Percentiles rank a stretch among this genome's conserved stretches.
Conservation (phyloP, 2,113 vertebrate genomes). For the Hiodon alosoides region DNA sequence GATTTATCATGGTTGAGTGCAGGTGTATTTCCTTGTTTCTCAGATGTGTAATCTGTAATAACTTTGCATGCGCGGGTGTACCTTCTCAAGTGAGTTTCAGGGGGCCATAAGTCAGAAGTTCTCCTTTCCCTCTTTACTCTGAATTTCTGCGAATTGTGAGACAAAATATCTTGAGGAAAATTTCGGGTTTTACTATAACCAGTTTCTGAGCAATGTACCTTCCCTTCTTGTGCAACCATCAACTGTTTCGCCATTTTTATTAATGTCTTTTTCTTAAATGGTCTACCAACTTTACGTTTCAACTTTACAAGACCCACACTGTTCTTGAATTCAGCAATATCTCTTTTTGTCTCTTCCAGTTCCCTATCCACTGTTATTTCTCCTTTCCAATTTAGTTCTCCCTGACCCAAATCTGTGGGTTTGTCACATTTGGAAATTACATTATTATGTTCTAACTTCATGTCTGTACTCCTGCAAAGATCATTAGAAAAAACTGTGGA, state of each 20-base stretch:
- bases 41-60: not conserved
- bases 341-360: not conserved
- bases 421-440: not conserved
- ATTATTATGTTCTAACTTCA: not conserved
- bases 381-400: not conserved
- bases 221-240: conserved; percentile 7
- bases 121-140: conserved; percentile 12
- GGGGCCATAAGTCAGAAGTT: conserved; percentile 1
- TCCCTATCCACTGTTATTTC: not conserved
- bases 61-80: conserved; percentile 25
- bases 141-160: not conserved
- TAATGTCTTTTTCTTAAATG: conserved; percentile 15
- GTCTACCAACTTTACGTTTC: conserved; percentile 21
- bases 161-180: not conserved
- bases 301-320: not conserved
- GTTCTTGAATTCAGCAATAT: not conserved
- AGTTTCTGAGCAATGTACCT: not conserved
- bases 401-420: conserved; percentile 1
- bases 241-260: conserved; percentile 17
- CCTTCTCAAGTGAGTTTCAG: conserved; percentile 18
- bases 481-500: not conserved
- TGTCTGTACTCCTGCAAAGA: not conserved
- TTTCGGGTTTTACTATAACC: not conserved
- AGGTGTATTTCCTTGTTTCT: not conserved
- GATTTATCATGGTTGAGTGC: not conserved